These are phyloP conservation scores for Albula glossodonta DNA, from an alignment of 2,113 vertebrate genomes.

Conservation along the genomic window DNA sequence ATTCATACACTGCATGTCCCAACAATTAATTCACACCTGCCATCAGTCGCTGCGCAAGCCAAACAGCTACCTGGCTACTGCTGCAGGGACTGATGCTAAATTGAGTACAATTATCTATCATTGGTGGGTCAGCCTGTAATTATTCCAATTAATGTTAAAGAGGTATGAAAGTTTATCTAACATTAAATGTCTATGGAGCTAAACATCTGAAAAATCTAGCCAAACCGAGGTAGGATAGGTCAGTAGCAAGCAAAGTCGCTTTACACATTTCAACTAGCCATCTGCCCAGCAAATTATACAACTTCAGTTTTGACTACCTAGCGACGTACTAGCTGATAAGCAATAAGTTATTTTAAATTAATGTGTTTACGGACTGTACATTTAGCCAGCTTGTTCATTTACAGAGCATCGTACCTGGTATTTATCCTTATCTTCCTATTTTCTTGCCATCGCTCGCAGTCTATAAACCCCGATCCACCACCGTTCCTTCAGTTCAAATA, in stretches of 20 bases:
- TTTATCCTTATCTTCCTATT: conserved; percentile 43
- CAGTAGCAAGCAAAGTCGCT: not conserved
- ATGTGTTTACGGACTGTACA: not conserved
- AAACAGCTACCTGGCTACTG: conserved; percentile 30
- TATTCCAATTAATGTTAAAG: too few relatives aligned
- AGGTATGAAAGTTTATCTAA: not conserved
- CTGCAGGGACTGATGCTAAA: not conserved
- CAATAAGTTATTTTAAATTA: not conserved
- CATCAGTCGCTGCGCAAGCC: conserved; percentile 46
- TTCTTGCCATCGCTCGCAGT: conserved; percentile 58
- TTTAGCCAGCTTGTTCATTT: not conserved
- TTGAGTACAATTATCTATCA: too few relatives aligned
- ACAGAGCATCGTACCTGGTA: conserved; percentile 54
- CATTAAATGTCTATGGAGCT: not conserved
- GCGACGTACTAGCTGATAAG: not conserved
- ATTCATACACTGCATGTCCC: conserved; percentile 24
- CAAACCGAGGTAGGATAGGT: not conserved
- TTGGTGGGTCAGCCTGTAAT: too few relatives aligned
- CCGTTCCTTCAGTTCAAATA: conserved; percentile 57
- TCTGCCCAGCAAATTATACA: not conserved
- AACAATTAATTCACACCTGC: conserved; percentile 50
- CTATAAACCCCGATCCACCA: conserved; percentile 47
- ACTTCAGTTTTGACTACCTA: not conserved
- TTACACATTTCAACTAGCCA: not conserved
- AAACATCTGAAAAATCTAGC: not conserved